A percentile compares a stretch with the other conserved stretches of the same genome.
These are phyloP conservation scores for Orthonyx spaldingii DNA, from an alignment of 2,113 vertebrate species.

Conservation along the genomic window DNA sequence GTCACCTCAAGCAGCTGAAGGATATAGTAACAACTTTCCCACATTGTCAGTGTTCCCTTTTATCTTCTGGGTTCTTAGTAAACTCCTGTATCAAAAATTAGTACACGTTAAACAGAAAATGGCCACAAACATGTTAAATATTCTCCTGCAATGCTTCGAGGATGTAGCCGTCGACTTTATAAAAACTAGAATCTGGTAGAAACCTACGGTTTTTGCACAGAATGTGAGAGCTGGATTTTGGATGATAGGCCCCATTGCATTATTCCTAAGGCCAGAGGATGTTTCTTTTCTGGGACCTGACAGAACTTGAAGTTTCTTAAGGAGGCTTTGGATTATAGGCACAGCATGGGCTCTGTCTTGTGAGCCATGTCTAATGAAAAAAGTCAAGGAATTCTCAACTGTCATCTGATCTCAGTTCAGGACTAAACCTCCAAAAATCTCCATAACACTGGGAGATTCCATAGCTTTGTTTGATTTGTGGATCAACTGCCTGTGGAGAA, in stretches of 20 bases:
- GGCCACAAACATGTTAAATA: not conserved
- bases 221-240: not conserved
- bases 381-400: conserved; percentile 32
- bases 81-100: not conserved
- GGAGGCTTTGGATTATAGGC: conserved; percentile 11
- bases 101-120: not conserved
- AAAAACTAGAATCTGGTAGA: not conserved
- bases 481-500: conserved; percentile 58
- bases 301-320: not conserved
- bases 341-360: conserved; percentile 28
- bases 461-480: conserved; percentile 24
- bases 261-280: not conserved
- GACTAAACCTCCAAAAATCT: conserved; percentile 16
- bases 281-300: conserved; percentile 4
- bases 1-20: not conserved
- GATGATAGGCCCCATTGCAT: not conserved
- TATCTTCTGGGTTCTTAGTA: not conserved
- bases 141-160: not conserved
- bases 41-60: not conserved
- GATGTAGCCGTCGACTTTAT: not conserved
- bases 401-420: conserved; percentile 3
- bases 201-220: not conserved
- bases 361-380: not conserved
- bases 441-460: not conserved
- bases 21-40: not conserved